Conservation (phyloP, 2,113 vertebrate genomes). For the Pampusana beccarii region DNA sequence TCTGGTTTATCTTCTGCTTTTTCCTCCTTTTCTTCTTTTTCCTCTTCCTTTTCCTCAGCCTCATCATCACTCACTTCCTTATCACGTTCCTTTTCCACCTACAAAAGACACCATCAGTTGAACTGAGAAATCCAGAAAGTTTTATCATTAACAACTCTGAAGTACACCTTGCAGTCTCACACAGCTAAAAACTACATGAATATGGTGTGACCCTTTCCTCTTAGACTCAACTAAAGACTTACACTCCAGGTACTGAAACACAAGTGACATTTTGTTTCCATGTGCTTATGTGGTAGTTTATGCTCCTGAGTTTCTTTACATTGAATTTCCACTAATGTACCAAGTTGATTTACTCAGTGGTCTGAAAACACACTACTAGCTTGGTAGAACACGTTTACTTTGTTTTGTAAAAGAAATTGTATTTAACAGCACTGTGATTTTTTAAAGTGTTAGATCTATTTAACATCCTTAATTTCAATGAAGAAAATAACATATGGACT, state of each 20-base stretch:
- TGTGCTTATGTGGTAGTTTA: rapidly evolving
- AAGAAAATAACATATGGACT: rapidly evolving
- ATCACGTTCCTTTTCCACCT: conserved; percentile 87
- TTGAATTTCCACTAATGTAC: rapidly evolving
- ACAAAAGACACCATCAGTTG: rapidly evolving
- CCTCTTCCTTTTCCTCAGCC: conserved; percentile 82
- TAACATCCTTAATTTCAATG: rapidly evolving
- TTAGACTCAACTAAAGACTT: rapidly evolving
- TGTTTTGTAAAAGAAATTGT: rapidly evolving
- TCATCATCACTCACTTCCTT: conserved; percentile 89
- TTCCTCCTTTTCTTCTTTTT: conserved; percentile 73
- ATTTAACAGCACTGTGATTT: rapidly evolving
- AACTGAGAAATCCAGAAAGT: rapidly evolving
- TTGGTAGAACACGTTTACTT: rapidly evolving
- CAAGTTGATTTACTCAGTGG: rapidly evolving
- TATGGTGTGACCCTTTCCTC: rapidly evolving
- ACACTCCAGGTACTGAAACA: rapidly evolving
- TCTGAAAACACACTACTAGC: rapidly evolving
- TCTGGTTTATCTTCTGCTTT: conserved; percentile 83
- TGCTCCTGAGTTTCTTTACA: rapidly evolving
- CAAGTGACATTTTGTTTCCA: rapidly evolving
- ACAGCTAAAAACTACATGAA: rapidly evolving
- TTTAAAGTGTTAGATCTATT: rapidly evolving
- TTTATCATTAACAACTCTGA: rapidly evolving
- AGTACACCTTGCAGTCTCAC: rapidly evolving